phyloP scores from a whole-genome alignment of 2,797 vertebrate species.

The Sebastes alutus region DNA sequence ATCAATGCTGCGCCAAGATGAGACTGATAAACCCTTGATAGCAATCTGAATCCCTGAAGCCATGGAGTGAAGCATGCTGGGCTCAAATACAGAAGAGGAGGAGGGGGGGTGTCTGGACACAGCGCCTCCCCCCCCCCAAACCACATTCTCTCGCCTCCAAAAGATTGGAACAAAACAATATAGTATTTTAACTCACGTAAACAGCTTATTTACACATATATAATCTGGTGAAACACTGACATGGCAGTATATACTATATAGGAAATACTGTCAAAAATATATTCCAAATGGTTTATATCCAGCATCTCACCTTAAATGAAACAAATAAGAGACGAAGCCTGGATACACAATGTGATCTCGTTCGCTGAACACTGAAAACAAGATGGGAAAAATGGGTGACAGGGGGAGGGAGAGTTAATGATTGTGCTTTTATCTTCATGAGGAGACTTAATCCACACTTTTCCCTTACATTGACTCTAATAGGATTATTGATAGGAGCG shows the following conservation, averaged over 20 bases:
- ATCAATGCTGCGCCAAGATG: constrained; percentile 98
- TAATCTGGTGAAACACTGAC: constrained; percentile 10
- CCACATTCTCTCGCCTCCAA: constrained; percentile 40
- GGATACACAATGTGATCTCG: constrained; percentile 6
- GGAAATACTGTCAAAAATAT: not conserved
- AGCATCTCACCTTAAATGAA: constrained; percentile 6
- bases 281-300: not conserved
- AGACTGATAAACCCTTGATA: constrained; percentile 99
- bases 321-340: not conserved
- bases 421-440: constrained; percentile 65
- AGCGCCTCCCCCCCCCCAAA: not conserved
- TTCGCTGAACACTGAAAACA: not conserved
- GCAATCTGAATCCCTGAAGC: constrained; percentile 97
- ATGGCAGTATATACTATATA: not conserved
- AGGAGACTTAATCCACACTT: constrained; percentile 66
- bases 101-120: constrained; percentile 65
- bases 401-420: constrained; percentile 32
- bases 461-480: constrained; percentile 58
- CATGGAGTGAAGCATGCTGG: constrained; percentile 88
- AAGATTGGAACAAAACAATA: constrained; percentile 51
- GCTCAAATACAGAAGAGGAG: constrained; percentile 81
- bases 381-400: constrained; percentile 11
- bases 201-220: constrained; percentile 32
- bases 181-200: constrained; percentile 37
- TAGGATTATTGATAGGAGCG: constrained; percentile 64